Evolutionary conservation across 2,888 invertebrate species (phyloP).

Genomic region (Oscheius sp.): DNA sequence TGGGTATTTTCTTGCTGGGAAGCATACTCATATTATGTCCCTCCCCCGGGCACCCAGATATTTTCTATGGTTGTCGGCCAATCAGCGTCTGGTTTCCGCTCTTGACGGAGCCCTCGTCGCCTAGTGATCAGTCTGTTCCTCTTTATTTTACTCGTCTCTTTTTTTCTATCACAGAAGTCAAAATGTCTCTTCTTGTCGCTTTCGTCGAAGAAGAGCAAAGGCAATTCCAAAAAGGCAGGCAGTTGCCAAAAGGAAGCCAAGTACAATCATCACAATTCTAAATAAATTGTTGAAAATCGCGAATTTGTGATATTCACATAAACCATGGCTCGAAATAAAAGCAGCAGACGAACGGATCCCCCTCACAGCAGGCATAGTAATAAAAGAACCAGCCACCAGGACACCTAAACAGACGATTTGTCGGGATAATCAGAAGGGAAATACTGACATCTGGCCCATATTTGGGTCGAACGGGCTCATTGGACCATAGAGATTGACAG

Average conservation of each 20-base stretch:
- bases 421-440: not conserved
- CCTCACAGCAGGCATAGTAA: conserved; percentile 69
- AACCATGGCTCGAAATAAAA: conserved; percentile 70
- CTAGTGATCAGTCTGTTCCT: not conserved
- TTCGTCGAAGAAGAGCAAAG: conserved; percentile 5
- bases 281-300: not conserved
- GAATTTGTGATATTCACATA: conserved; percentile 50
- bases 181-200: not conserved
- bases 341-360: conserved; percentile 69
- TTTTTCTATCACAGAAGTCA: not conserved
- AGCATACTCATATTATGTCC: no score
- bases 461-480: conserved; percentile 31
- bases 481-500: conserved; percentile 47
- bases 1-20: no score
- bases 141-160: not conserved
- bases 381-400: conserved; percentile 66
- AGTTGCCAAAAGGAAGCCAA: not conserved
- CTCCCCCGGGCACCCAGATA: no score
- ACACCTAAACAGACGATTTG: conserved; percentile 54
- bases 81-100: not conserved
- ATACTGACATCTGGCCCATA: conserved; percentile 55
- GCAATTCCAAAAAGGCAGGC: conserved; percentile 5
- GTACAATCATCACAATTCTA: conserved; percentile 16
- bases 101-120: not conserved
- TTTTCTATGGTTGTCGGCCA: no score